Evolutionary conservation across 2,797 vertebrate genomes (phyloP).

Genomic region (Mallotus villosus): DNA sequence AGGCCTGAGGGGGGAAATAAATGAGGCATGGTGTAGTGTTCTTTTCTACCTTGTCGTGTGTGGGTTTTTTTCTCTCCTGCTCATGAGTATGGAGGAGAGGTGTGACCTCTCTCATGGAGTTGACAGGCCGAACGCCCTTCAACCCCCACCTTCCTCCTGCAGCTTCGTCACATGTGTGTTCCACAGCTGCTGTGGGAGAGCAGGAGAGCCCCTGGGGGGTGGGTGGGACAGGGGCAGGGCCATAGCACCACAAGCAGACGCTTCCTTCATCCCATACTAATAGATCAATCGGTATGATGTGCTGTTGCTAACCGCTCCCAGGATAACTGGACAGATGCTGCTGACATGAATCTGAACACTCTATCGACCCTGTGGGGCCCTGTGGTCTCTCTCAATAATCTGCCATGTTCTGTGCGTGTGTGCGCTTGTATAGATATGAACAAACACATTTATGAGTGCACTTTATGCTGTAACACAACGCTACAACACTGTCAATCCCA

Average conservation of each 20-base stretch:
- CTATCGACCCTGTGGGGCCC: not conserved
- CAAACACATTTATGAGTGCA: not conserved
- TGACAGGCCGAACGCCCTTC: slow-evolving; percentile 21
- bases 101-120: slow-evolving; percentile 13
- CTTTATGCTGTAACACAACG: no score
- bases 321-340: not conserved
- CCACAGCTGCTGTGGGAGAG: no score
- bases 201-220: not conserved
- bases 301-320: not conserved
- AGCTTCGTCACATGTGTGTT: slow-evolving; percentile 3
- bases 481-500: not conserved
- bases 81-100: not conserved
- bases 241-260: not conserved
- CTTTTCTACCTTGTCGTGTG: slow-evolving; percentile 36
- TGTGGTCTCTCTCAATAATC: not conserved
- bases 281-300: slow-evolving; percentile 3
- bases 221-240: not conserved
- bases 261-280: slow-evolving; percentile 8
- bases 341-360: not conserved
- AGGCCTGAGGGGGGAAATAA: slow-evolving; percentile 55
- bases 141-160: not conserved
- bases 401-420: not conserved
- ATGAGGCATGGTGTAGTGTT: slow-evolving; percentile 43
- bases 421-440: not conserved
- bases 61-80: slow-evolving; percentile 5